Conservation (phyloP, 2,888 invertebrate genomes). For the Ectropis crepuscularia region DNA sequence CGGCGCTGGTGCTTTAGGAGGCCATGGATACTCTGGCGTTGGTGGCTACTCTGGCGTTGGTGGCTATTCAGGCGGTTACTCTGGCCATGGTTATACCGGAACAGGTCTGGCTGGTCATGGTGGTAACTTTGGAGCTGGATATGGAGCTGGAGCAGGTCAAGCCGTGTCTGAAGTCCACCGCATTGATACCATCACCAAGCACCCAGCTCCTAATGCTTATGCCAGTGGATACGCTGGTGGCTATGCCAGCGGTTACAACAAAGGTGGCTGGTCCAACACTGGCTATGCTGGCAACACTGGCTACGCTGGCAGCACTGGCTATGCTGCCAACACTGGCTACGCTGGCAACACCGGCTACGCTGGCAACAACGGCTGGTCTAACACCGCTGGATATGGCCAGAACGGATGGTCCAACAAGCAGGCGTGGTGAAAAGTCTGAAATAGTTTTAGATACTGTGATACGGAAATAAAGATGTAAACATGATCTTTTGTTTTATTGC, state of each 20-base stretch:
- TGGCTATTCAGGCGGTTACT: constrained; percentile 4
- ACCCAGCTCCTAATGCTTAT: constrained; percentile 29
- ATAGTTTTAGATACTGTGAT: constrained; percentile 31
- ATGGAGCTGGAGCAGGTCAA: constrained; percentile 37
- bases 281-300: constrained; percentile 32
- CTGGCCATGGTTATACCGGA: not conserved
- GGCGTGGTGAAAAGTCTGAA: constrained; percentile 34
- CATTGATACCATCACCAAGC: constrained; percentile 36
- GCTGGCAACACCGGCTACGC: constrained; percentile 30
- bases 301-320: constrained; percentile 23
- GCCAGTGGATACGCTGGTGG: constrained; percentile 25
- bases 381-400: constrained; percentile 23
- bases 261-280: constrained; percentile 31
- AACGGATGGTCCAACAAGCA: constrained; percentile 33
- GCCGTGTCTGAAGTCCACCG: constrained; percentile 50
- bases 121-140: not conserved
- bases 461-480: constrained; percentile 31
- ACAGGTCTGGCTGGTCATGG: too few species aligned
- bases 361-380: constrained; percentile 34
- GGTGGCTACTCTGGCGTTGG: constrained; percentile 1
- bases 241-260: constrained; percentile 34
- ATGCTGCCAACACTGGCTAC: constrained; percentile 36
- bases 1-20: constrained; percentile 29
- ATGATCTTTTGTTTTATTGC: constrained; percentile 1
- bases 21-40: constrained; percentile 18